Evolutionary conservation across 2,113 vertebrate genomes (phyloP).

Genomic region (Pithys albifrons): DNA sequence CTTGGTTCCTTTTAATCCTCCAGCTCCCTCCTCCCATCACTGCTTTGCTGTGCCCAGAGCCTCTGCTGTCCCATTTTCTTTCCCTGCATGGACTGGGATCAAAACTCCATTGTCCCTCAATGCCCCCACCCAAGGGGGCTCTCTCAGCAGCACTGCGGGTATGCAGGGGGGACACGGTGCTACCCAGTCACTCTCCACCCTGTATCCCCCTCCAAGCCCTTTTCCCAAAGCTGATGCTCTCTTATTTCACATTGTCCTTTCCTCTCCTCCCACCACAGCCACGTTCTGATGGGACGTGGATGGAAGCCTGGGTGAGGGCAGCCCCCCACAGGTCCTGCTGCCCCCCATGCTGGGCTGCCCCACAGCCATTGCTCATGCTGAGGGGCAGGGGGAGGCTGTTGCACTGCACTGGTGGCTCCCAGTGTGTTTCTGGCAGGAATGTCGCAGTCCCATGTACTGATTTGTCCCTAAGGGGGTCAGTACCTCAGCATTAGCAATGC

Average conservation of each 20-base stretch:
- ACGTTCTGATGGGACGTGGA: fast-evolving
- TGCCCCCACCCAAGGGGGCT: not conserved
- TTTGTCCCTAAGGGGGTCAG: not conserved
- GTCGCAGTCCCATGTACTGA: not conserved
- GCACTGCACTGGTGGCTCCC: not conserved
- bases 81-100: not conserved
- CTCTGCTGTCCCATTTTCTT: not conserved
- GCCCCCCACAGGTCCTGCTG: not conserved
- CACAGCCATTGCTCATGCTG: fast-evolving
- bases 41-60: not conserved
- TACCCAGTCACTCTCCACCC: not conserved
- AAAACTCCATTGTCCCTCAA: not conserved
- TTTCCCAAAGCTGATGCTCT: not conserved
- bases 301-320: not conserved
- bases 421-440: not conserved
- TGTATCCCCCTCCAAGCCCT: fast-evolving
- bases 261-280: not conserved
- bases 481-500: not conserved
- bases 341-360: fast-evolving
- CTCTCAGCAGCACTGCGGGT: not conserved
- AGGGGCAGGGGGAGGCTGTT: not conserved
- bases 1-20: not conserved
- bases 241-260: not conserved
- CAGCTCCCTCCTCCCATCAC: not conserved
- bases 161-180: fast-evolving